Evolutionary conservation across 2,113 vertebrate genomes (phyloP).

Genomic region (Phasianus colchicus): DNA sequence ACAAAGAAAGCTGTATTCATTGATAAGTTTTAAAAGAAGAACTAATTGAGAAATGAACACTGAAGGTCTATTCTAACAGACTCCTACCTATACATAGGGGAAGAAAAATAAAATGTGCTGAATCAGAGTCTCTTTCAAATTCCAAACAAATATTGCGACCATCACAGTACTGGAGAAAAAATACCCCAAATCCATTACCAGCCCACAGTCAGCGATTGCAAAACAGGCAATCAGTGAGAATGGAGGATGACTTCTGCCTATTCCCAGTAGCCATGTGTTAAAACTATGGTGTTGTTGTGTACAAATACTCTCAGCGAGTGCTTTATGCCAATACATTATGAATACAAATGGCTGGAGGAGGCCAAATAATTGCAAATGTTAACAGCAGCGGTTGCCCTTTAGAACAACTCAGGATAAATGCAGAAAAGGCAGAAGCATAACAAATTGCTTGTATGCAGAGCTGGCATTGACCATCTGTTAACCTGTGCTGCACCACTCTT

Average conservation of each 20-base stretch:
- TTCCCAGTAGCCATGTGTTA: not conserved
- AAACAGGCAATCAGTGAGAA: not conserved
- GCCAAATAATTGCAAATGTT: not conserved
- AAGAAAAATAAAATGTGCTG: not conserved
- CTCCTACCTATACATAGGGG: not conserved
- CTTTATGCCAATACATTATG: rapidly evolving
- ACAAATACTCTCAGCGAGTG: not conserved
- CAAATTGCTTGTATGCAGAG: not conserved
- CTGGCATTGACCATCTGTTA: not conserved
- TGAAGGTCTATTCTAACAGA: not conserved
- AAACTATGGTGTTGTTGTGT: not conserved
- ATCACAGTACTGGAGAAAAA: not conserved
- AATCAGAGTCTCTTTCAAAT: not conserved
- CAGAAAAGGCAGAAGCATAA: not conserved
- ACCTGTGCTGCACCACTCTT: not conserved
- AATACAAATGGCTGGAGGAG: not conserved
- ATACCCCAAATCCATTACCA: not conserved
- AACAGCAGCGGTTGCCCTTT: not conserved
- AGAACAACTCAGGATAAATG: not conserved
- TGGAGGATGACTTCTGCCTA: not conserved
- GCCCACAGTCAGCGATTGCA: not conserved
- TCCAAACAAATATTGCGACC: not conserved
- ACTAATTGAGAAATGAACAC: not conserved
- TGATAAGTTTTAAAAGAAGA: not conserved
- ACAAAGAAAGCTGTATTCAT: not conserved